Conservation (phyloP, 2,888 invertebrate genomes). For the Nemotelus nigrinus region DNA sequence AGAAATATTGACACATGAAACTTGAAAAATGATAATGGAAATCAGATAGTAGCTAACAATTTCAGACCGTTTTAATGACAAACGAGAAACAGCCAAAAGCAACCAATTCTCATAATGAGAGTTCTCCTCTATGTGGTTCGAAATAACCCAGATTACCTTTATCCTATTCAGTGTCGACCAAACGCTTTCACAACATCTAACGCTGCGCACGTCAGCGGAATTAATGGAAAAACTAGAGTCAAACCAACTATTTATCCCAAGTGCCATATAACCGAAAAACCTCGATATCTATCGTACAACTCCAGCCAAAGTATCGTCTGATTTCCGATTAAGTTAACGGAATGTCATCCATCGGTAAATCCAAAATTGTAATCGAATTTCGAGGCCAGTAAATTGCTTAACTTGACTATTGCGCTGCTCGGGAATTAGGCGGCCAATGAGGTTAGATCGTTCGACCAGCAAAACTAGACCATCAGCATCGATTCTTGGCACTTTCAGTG, state of each 20-base stretch:
- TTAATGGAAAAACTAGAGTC: constrained; percentile 1
- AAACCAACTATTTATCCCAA: constrained; percentile 26
- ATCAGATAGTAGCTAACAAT: no score
- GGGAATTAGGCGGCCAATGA: no score
- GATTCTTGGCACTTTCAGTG: background rate
- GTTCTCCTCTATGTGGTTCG: no score
- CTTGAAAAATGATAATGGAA: no score
- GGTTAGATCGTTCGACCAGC: background rate
- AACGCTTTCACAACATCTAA: background rate
- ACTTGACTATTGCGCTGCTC: constrained; percentile 10
- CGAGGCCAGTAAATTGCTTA: constrained; percentile 18
- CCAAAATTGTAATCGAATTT: constrained; percentile 36
- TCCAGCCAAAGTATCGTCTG: constrained; percentile 12
- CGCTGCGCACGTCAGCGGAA: constrained; percentile 14
- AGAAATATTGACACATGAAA: no score
- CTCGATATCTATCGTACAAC: background rate
- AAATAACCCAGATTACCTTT: no score
- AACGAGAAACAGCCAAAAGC: no score
- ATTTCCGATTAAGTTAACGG: constrained; percentile 35
- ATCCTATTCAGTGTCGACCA: no score
- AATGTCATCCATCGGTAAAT: constrained; percentile 30
- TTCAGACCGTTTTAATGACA: no score
- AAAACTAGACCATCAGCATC: background rate
- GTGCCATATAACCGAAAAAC: constrained; percentile 29
- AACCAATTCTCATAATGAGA: no score